A percentile compares a stretch with the other conserved stretches of the same genome.
Evolutionary conservation across 2,113 vertebrate genomes (phyloP).

Genomic region (Nothoprocta perdicaria): DNA sequence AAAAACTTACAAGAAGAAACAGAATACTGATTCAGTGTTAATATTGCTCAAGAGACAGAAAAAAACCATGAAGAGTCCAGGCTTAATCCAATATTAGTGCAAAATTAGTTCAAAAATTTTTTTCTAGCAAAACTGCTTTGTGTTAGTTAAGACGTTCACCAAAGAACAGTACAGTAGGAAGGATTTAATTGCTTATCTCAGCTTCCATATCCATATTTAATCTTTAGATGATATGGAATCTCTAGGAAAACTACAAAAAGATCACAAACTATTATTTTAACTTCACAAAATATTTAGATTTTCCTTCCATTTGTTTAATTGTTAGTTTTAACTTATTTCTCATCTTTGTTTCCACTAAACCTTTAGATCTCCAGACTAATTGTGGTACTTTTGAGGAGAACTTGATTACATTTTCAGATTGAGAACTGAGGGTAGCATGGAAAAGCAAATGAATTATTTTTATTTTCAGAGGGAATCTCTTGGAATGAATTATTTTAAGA

Average conservation of each 20-base stretch:
- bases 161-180: conserved; percentile 47
- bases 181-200: conserved; percentile 1
- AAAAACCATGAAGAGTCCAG: too few relatives aligned
- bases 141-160: neutral
- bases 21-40: neutral
- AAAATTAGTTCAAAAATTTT: neutral
- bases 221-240: too few relatives aligned
- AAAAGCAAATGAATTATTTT: neutral
- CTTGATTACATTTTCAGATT: neutral
- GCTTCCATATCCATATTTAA: too few relatives aligned
- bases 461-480: too few relatives aligned
- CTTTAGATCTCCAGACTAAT: neutral
- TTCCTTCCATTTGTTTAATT: neutral
- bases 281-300: neutral
- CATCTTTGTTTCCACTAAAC: neutral
- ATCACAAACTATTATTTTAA: neutral
- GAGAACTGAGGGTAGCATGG: neutral
- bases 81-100: accelerated
- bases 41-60: neutral
- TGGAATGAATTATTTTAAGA: too few relatives aligned
- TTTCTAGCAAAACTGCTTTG: neutral
- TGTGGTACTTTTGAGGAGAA: neutral
- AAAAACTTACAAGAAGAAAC: neutral
- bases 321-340: neutral
- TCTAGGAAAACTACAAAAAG: neutral